Conservation (phyloP, 2,113 vertebrate species). For the Phocoena phocoena region DNA sequence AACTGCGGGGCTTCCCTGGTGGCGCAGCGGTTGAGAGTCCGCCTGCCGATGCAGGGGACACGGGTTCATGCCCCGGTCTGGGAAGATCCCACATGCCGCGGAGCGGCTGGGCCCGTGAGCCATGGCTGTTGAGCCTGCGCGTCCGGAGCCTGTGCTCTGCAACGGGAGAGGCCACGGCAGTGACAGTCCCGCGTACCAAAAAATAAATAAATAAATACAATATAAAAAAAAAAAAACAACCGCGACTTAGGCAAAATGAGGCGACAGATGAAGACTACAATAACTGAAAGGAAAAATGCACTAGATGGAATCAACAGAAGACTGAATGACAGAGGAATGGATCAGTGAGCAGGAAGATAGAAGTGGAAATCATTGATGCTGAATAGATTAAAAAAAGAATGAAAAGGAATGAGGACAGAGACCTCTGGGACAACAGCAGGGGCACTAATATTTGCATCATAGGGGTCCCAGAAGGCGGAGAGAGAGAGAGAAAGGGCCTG, state of each 20-base stretch:
- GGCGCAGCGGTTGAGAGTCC: no score
- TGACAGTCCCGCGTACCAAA: no score
- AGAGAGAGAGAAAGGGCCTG: neutral
- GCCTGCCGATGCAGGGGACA: no score
- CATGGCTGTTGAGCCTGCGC: no score
- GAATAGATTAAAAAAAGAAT: no score
- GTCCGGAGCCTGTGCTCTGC: no score
- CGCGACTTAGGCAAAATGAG: neutral
- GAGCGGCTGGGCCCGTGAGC: no score
- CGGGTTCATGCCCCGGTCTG: no score
- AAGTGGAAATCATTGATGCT: rapidly evolving
- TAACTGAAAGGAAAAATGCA: no score
- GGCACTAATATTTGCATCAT: neutral
- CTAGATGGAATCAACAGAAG: neutral
- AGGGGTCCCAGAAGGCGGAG: neutral
- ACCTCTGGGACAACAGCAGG: neutral
- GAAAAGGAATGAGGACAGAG: neutral
- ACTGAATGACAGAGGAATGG: neutral
- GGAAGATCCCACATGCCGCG: no score
- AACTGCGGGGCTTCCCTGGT: neutral
- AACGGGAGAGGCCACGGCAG: no score
- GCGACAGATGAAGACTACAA: neutral
- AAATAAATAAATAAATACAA: no score
- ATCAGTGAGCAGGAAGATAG: neutral
- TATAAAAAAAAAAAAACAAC: neutral